phyloP scores from a whole-genome alignment of 2,113 vertebrate species.

The Hippocampus comes region DNA sequence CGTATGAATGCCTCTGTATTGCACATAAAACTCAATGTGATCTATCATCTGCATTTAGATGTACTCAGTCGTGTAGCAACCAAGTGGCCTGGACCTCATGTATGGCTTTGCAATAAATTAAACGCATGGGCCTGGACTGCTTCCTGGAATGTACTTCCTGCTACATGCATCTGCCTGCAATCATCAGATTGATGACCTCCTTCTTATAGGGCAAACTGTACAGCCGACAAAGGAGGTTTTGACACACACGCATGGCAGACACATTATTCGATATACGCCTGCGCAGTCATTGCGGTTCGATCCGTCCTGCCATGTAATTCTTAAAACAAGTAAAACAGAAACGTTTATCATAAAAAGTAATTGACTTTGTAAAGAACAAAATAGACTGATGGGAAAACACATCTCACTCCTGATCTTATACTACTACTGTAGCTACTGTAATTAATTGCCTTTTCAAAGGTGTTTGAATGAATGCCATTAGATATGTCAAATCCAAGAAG shows the following conservation, averaged over 20 bases:
- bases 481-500: no score
- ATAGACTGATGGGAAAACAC: no score
- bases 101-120: conserved; percentile 12
- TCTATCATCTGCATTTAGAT: conserved; percentile 25
- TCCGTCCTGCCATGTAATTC: not conserved
- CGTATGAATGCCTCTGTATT: conserved; percentile 13
- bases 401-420: no score
- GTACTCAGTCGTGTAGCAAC: conserved; percentile 28
- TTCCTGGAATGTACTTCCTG: conserved; percentile 21
- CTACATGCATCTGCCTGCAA: conserved; percentile 20
- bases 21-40: conserved; percentile 3
- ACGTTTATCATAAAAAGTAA: no score
- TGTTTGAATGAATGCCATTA: no score
- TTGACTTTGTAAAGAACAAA: no score
- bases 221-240: not conserved
- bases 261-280: not conserved
- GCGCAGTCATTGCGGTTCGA: not conserved
- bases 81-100: conserved; percentile 9
- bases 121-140: not conserved
- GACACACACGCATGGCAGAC: not conserved
- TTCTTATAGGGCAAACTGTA: not conserved
- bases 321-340: not conserved
- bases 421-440: no score
- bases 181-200: conserved; percentile 21
- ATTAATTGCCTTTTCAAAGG: no score